Evolutionary conservation across 2,113 vertebrate genomes (phyloP).

Genomic region (Hypocryptadius cinnamomeus): DNA sequence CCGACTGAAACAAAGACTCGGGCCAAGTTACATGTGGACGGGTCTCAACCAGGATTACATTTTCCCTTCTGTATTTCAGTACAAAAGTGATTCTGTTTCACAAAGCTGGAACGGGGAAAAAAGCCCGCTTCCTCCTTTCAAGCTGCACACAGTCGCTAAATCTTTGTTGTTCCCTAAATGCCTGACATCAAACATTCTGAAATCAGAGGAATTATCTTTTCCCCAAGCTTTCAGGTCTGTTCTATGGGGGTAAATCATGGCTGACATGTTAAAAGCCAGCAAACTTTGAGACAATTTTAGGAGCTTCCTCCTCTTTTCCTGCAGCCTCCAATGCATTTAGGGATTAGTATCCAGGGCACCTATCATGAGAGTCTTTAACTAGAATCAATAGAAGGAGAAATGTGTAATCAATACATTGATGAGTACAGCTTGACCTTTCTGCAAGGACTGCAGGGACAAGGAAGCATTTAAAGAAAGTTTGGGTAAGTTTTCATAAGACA

Average conservation of each 20-base stretch:
- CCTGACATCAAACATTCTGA: neutral
- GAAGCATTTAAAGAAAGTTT: neutral
- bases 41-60: neutral
- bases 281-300: neutral
- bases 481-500: neutral
- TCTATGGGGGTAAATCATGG: neutral
- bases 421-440: slow-evolving; percentile 33
- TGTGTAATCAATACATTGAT: slow-evolving; percentile 29
- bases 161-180: slow-evolving; percentile 29
- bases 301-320: neutral
- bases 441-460: neutral
- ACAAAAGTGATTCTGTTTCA: neutral
- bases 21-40: neutral
- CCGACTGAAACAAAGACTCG: neutral
- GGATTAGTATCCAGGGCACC: slow-evolving; percentile 32
- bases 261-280: neutral
- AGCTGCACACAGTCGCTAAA: neutral
- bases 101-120: neutral
- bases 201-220: slow-evolving; percentile 14
- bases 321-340: neutral
- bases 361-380: slow-evolving; percentile 29
- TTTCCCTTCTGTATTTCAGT: neutral
- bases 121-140: neutral
- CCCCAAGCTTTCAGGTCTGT: neutral
- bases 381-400: slow-evolving; percentile 40